Conservation (phyloP, 2,113 vertebrate species). For the Tetraodon nigroviridis region DNA sequence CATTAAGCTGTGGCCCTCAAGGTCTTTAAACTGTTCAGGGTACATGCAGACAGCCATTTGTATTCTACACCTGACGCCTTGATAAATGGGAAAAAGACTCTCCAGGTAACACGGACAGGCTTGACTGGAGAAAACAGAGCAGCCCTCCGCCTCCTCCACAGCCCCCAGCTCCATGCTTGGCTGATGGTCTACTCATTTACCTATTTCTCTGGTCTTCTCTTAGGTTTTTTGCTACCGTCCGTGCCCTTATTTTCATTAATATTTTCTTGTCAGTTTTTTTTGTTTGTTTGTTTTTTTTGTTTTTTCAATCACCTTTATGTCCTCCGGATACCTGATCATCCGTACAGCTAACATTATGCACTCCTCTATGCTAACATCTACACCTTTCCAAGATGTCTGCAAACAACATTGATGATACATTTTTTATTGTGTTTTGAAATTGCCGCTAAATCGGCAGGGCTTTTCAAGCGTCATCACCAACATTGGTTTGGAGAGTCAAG, state of each 20-base stretch:
- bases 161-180: background rate
- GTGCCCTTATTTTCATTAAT: conserved; percentile 10
- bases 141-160: conserved; percentile 5
- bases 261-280: conserved; percentile 1
- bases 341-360: conserved; percentile 34
- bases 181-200: conserved; percentile 1
- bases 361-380: conserved; percentile 31
- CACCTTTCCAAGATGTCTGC: conserved; percentile 17
- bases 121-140: conserved; percentile 41
- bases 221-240: conserved; percentile 2
- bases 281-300: background rate
- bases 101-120: conserved; percentile 41
- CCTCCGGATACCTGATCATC: conserved; percentile 39
- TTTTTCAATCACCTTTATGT: conserved; percentile 7
- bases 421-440: conserved; percentile 8
- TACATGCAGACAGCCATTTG: conserved; percentile 34
- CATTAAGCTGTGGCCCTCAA: conserved; percentile 35
- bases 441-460: conserved; percentile 24
- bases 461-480: conserved; percentile 30
- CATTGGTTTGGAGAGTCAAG: conserved; percentile 28
- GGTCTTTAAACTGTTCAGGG: conserved; percentile 23
- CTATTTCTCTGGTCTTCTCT: conserved; percentile 6
- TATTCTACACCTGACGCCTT: conserved; percentile 35
- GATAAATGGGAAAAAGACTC: conserved; percentile 45
- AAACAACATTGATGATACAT: conserved; percentile 16